Evolutionary conservation across 2,888 invertebrate genomes (phyloP).

Genomic region (Melinaea marsaeus): DNA sequence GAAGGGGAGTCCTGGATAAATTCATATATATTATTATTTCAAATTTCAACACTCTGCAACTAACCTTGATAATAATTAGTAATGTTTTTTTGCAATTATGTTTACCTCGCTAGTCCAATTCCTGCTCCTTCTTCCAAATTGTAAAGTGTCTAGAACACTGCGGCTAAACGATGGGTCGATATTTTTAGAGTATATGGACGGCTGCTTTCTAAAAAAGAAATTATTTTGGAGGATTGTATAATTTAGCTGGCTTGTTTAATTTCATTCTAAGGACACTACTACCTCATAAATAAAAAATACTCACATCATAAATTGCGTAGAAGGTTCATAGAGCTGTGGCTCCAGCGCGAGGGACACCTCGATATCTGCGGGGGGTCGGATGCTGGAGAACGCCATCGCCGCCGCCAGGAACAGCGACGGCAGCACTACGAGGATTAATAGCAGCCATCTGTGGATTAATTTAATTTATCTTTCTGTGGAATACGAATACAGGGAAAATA

Average conservation of each 20-base stretch:
- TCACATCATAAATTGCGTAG: conserved; percentile 62
- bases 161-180: conserved; percentile 47
- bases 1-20: conserved; percentile 64
- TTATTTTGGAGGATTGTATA: neutral
- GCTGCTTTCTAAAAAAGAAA: conserved; percentile 41
- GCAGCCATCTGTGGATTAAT: conserved; percentile 58
- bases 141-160: conserved; percentile 43
- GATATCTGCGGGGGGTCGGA: conserved; percentile 80
- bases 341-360: conserved; percentile 74
- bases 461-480: too few species aligned
- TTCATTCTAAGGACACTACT: neutral
- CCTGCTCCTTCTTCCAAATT: conserved; percentile 35
- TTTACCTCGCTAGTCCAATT: conserved; percentile 56
- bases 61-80: neutral
- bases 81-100: neutral
- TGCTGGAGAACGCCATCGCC: conserved; percentile 83
- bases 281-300: conserved; percentile 28
- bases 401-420: conserved; percentile 80
- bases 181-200: conserved; percentile 42
- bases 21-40: neutral
- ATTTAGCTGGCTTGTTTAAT: neutral
- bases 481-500: neutral
- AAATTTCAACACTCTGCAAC: too few species aligned
- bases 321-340: conserved; percentile 67
- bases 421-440: conserved; percentile 77